phyloP scores from a whole-genome alignment of 2,888 invertebrate species.

The Elmis aenea region DNA sequence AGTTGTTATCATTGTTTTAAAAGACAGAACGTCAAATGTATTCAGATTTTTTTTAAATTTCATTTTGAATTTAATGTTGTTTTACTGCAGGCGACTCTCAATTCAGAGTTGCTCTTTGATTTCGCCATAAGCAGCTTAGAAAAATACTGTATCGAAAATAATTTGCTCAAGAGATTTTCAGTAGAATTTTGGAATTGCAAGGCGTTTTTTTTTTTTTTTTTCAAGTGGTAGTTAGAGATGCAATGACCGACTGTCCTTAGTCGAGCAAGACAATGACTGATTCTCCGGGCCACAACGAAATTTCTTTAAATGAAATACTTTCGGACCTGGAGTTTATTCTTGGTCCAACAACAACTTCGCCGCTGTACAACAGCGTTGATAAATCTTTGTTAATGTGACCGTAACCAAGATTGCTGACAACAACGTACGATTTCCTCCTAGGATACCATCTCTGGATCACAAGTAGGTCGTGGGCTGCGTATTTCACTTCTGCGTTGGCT shows the following conservation, averaged over 20 bases:
- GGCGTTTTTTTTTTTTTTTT: no score
- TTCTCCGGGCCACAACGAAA: constrained; percentile 55
- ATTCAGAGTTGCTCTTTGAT: no score
- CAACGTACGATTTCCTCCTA: constrained; percentile 69
- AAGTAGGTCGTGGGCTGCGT: constrained; percentile 58
- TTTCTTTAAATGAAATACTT: constrained; percentile 52
- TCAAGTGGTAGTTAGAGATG: no score
- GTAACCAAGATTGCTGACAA: constrained; percentile 67
- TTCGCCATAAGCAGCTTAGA: no score
- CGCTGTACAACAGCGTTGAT: constrained; percentile 71
- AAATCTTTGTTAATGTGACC: constrained; percentile 61
- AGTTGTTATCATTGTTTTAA: no score
- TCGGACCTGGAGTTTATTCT: constrained; percentile 41
- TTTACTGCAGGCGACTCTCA: no score
- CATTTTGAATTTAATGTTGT: no score
- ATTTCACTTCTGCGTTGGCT: constrained; percentile 65
- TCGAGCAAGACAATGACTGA: constrained; percentile 53
- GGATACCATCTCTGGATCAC: constrained; percentile 77
- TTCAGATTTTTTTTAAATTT: no score
- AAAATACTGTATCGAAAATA: no score
- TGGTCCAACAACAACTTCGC: constrained; percentile 55
- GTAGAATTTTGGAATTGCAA: no score
- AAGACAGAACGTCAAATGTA: no score
- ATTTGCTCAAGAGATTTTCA: no score
- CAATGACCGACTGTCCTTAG: constrained; percentile 2